Evolutionary conservation across 2,888 invertebrate species (phyloP).

Genomic region (Lasioglossum calceatum): DNA sequence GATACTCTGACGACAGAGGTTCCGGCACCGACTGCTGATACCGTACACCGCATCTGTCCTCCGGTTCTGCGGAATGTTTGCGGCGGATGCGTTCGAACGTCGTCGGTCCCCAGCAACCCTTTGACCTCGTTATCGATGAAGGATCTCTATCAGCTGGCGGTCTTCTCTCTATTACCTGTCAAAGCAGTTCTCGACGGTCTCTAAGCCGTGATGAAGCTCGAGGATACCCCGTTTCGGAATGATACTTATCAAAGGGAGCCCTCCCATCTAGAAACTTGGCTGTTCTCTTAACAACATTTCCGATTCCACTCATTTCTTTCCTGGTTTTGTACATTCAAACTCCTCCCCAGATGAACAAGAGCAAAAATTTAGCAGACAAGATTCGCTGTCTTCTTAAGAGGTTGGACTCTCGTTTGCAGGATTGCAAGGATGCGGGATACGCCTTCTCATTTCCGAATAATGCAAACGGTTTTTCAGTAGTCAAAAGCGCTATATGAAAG

Average conservation of each 20-base stretch:
- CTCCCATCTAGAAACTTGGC: neutral
- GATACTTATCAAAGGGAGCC: neutral
- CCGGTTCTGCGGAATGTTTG: slow-evolving; percentile 73
- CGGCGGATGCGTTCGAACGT: slow-evolving; percentile 69
- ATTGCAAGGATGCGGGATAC: no score
- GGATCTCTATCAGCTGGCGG: slow-evolving; percentile 28
- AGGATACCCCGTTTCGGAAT: neutral
- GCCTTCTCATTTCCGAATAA: no score
- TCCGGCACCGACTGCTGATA: slow-evolving; percentile 68
- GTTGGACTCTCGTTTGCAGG: no score
- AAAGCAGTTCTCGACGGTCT: neutral
- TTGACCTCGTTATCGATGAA: slow-evolving; percentile 52
- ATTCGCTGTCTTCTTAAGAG: no score
- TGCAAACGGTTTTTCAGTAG: no score
- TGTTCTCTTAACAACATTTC: neutral
- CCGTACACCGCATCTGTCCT: slow-evolving; percentile 74
- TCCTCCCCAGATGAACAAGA: no score
- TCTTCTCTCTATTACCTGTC: slow-evolving; percentile 19
- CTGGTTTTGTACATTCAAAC: neutral
- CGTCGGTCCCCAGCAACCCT: slow-evolving; percentile 49
- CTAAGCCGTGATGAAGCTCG: neutral
- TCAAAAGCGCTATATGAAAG: no score
- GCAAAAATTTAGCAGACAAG: no score
- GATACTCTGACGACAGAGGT: slow-evolving; percentile 68
- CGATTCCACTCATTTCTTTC: neutral